Evolutionary conservation across 1,140 invertebrate species (phyloP), one percentile per base, ranked within the genome.

Genomic region (Sycobia sp.): DNA sequence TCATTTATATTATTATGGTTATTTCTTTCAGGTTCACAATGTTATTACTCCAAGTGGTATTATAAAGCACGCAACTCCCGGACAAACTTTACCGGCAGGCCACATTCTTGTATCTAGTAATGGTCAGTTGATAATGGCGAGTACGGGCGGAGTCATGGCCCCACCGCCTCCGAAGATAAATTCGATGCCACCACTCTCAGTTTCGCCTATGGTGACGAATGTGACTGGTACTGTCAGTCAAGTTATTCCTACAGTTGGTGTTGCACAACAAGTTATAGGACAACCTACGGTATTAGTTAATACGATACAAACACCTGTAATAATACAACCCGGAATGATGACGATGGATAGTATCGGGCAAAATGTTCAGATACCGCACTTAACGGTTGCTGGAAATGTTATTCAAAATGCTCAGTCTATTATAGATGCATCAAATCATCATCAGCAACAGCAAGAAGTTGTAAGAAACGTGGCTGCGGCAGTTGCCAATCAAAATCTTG

Each of bases 251-350:
- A 82, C 84, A 3, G 84, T 83, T 71, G 81, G 82, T 53, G 76
- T 86, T 9, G 82, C 85, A 8, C 86, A 86, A 67, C 87, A 88
- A 74, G 84, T 89, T 2, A 78, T 89, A 25, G 87, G 88, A 2
- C 91, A 92, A 72, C 90, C 90, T 16, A 89, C 90, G 0, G 90
- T 93, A 1, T 83, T 95, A 10, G 89, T 94, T 1, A 94, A 94
- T 71, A 89, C 91, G 0, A 82, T 94, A 64, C 89, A 90, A 64
- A 86, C 90, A 18, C 91, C 91, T 0, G 90, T 92, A 49, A 86
- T 92, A 9, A 86, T 94, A 47, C 91, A 91, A 77, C 89, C 89
- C 4, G 86, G 90, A 3, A 87, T 90, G 46, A 91, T 78, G 87
- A 88, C 62, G 73, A 87, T 83, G 81, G 82, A 83, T 67, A 83